phyloP scores from a whole-genome alignment of 2,113 vertebrate species.

The Thunnus maccoyii region DNA sequence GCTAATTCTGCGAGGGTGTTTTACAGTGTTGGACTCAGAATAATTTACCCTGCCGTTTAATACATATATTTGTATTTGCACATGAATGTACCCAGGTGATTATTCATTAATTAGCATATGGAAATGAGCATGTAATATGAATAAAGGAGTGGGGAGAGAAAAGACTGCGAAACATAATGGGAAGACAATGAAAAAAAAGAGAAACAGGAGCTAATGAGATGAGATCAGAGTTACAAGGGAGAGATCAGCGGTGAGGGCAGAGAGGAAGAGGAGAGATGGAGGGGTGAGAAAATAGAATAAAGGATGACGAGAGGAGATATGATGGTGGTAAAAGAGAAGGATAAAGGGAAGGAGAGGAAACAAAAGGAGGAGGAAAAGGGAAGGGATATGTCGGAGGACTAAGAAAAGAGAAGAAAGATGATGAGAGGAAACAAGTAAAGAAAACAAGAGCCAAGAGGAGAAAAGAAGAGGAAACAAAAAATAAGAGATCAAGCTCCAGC shows the following conservation, averaged over 20 bases:
- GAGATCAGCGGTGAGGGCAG: slow-evolving; percentile 46
- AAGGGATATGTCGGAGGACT: background rate
- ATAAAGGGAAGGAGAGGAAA: background rate
- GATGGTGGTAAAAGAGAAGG: background rate
- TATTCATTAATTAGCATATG: slow-evolving; percentile 85
- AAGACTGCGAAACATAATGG: slow-evolving; percentile 62
- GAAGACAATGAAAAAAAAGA: slow-evolving; percentile 65
- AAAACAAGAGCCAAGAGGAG: too few relatives aligned
- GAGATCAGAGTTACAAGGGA: slow-evolving; percentile 70
- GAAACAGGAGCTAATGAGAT: slow-evolving; percentile 77
- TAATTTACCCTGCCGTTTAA: slow-evolving; percentile 76
- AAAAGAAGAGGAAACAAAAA: too few relatives aligned
- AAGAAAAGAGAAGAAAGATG: background rate
- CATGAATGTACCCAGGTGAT: slow-evolving; percentile 85
- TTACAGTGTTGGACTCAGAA: slow-evolving; percentile 71
- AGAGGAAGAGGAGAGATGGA: background rate
- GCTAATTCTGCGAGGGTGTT: slow-evolving; percentile 77
- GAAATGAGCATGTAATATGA: slow-evolving; percentile 82
- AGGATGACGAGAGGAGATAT: background rate
- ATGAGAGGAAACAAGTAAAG: background rate
- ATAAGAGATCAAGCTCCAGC: too few relatives aligned
- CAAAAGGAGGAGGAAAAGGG: background rate
- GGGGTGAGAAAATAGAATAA: background rate
- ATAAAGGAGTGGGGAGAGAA: slow-evolving; percentile 63
- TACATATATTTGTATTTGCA: slow-evolving; percentile 84